These are phyloP conservation scores for Bovichtus diacanthus DNA, from an alignment of 2,797 vertebrate genomes.

Conservation along the genomic window DNA sequence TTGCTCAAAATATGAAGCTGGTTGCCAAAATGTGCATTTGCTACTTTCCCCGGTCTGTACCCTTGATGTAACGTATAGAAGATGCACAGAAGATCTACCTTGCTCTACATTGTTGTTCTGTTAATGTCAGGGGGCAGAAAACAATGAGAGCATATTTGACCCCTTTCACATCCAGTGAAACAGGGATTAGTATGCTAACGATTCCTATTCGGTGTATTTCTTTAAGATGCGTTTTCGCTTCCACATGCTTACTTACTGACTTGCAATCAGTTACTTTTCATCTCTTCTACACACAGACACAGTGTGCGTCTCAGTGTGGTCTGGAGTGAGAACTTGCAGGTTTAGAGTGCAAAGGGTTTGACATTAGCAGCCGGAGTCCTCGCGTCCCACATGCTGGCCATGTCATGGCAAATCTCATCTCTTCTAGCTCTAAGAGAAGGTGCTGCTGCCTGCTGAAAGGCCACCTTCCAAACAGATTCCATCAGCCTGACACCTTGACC, in stretches of 20 bases:
- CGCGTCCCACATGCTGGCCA: slow-evolving; percentile 55
- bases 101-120: background rate
- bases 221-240: background rate
- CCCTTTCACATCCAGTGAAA: background rate
- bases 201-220: background rate
- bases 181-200: background rate
- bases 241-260: background rate
- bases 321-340: slow-evolving; percentile 33
- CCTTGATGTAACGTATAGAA: background rate
- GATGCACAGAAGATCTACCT: background rate
- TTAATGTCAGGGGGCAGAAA: background rate
- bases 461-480: slow-evolving; percentile 60
- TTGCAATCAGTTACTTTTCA: background rate
- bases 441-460: slow-evolving; percentile 61
- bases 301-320: slow-evolving; percentile 10
- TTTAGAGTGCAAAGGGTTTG: slow-evolving; percentile 60
- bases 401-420: slow-evolving; percentile 66
- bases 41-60: background rate
- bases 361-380: slow-evolving; percentile 67
- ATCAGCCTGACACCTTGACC: slow-evolving; percentile 61
- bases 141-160: background rate
- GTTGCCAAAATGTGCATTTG: too few species aligned
- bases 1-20: background rate
- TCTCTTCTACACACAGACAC: background rate
- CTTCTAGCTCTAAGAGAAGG: slow-evolving; percentile 45